Percentiles rank a stretch among this genome's conserved stretches.
These are phyloP conservation scores for Marasmarcha lunaedactyla DNA, from an alignment of 2,888 invertebrate species.

Conservation along the genomic window DNA sequence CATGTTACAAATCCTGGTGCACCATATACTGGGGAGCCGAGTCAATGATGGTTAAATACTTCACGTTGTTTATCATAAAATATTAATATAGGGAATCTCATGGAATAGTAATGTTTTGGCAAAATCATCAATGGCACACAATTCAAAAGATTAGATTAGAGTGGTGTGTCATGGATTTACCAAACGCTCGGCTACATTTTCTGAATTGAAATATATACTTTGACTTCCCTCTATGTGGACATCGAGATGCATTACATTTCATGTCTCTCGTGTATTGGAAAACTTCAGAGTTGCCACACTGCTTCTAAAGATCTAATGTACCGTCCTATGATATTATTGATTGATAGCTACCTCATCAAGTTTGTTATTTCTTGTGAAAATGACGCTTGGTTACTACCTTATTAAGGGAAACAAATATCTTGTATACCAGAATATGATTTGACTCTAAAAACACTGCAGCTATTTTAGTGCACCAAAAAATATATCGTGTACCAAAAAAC, in stretches of 20 bases:
- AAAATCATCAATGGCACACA: constrained; percentile 3
- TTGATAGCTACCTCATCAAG: too few relatives aligned
- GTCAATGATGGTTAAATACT: constrained; percentile 10
- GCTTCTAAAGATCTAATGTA: background rate
- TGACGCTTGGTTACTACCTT: too few relatives aligned
- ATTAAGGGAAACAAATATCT: too few relatives aligned
- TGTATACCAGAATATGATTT: too few relatives aligned
- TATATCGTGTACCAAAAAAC: too few relatives aligned
- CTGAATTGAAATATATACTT: constrained; percentile 15
- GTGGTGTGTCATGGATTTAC: too few relatives aligned
- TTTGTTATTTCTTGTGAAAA: too few relatives aligned
- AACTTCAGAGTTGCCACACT: background rate
- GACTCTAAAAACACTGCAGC: too few relatives aligned
- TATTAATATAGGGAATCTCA: constrained; percentile 18
- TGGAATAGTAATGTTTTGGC: background rate
- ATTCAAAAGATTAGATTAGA: constrained; percentile 8
- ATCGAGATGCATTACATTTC: constrained; percentile 12
- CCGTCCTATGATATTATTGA: too few relatives aligned
- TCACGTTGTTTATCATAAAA: constrained; percentile 15
- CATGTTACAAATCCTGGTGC: constrained; percentile 12
- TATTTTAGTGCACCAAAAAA: too few relatives aligned
- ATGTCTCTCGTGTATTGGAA: constrained; percentile 5
- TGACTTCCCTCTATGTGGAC: constrained; percentile 14
- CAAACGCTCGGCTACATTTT: too few relatives aligned
- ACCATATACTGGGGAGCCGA: constrained; percentile 13